phyloP scores from a whole-genome alignment of 92 coral and sea anemone species.

The Siderastrea radians region DNA sequence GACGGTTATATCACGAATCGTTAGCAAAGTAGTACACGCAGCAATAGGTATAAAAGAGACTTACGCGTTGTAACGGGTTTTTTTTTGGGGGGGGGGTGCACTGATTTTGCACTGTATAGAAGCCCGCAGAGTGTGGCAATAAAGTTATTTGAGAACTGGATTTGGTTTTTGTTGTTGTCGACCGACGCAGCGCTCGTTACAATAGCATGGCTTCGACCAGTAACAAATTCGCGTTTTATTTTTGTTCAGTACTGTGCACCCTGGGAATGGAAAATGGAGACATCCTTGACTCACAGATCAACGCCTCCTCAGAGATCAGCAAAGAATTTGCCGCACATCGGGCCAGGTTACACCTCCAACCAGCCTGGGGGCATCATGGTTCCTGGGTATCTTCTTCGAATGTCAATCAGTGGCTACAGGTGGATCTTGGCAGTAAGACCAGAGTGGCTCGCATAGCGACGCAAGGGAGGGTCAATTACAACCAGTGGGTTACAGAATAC shows the following conservation, averaged over 20 bases:
- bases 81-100: no score
- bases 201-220: no score
- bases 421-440: constrained; percentile 27
- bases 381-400: constrained; percentile 30
- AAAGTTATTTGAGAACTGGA: no score
- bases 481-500: constrained; percentile 60
- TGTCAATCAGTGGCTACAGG: constrained; percentile 55
- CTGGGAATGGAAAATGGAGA: constrained; percentile 56
- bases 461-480: constrained; percentile 36
- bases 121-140: no score
- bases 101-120: no score
- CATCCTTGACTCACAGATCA: constrained; percentile 31
- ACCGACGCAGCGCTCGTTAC: no score
- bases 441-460: constrained; percentile 46
- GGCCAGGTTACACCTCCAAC: constrained; percentile 37
- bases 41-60: no score
- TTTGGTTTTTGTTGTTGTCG: no score
- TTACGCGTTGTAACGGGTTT: no score
- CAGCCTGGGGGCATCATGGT: neutral
- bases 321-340: constrained; percentile 3
- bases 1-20: no score
- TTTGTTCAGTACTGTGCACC: neutral
- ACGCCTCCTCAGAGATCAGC: constrained; percentile 19
- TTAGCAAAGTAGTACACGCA: no score
- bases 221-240: no score